Evolutionary conservation across 2,113 vertebrate species (phyloP), one percentile per base, ranked within the genome.

Genomic region (Dipodomys merriami): DNA sequence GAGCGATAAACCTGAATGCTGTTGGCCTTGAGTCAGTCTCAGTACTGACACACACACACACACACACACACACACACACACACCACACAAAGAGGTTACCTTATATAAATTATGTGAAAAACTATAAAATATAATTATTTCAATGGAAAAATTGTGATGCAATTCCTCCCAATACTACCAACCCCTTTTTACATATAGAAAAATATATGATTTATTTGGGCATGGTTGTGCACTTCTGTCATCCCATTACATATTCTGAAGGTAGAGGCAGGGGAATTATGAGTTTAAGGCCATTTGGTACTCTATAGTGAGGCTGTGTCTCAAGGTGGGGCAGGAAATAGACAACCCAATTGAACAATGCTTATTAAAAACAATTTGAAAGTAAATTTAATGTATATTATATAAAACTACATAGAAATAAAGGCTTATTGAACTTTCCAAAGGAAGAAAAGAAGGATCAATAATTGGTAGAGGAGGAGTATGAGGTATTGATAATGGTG

Each of bases 81-180:
- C 53, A 57, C 15, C 39, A 39, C 39, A 39, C 39, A 5, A 39
- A 57, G 15, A 57, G 12, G 53, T 57, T 57, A 18, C 4, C 53
- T 57, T 57, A 57, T 57, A 57, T 57, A 91, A 91, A 92, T 88
- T 87, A 68, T 91, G 68, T 94, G 29, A 65, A 95, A 95, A 95
- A 25, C 64, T 79, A 23, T 85, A 81, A 86, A 74, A 86, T 77
- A 74, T 1, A 49, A 12, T 49, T 49, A 49, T 57, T 57, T 57
- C 53, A 57, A 57, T 18, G 15, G 53, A 57, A 57, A 57, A 57
- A 18, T 57, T 57, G 15, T 18, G 15, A 57, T 57, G 53, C 53
- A 57, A 57, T 57, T 57, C 53, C 8, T 49, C 7, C 2, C 57
- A 94, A 79, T 10, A 35, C 74, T 91, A 3, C 2, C 67, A 85